Conservation (phyloP, 2,113 vertebrate species). For the Geococcyx californianus region DNA sequence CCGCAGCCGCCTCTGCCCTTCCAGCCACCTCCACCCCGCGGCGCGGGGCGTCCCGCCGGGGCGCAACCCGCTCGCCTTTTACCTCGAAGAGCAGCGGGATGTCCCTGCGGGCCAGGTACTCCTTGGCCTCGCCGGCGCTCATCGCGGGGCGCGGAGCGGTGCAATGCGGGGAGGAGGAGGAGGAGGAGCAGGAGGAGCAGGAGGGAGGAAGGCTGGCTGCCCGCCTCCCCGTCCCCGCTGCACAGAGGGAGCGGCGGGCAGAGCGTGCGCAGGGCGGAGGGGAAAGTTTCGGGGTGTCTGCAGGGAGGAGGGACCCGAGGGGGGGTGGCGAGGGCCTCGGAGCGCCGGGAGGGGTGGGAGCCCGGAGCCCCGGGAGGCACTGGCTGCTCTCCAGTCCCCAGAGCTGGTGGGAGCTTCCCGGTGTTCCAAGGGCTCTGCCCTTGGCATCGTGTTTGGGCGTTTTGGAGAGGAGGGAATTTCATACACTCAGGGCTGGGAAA, state of each 20-base stretch:
- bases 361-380: not conserved
- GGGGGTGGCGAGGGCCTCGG: not conserved
- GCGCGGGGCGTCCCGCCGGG: not conserved
- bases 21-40: not conserved
- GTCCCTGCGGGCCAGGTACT: constrained; percentile 91
- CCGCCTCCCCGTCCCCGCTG: constrained; percentile 16
- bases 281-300: constrained; percentile 29
- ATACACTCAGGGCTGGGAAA: not conserved
- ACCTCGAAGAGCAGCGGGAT: constrained; percentile 98
- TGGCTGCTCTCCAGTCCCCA: no score
- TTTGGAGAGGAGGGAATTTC: not conserved
- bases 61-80: not conserved
- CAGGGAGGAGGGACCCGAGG: not conserved
- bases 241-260: not conserved
- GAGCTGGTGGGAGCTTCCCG: not conserved
- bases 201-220: not conserved
- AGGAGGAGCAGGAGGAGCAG: not conserved
- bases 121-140: constrained; percentile 92
- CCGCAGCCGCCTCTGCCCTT: not conserved
- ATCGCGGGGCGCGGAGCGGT: constrained; percentile 29
- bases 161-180: constrained; percentile 26
- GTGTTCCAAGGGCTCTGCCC: not conserved
- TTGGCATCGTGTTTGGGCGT: not conserved
- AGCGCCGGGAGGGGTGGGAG: not conserved
- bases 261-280: not conserved